phyloP scores from a whole-genome alignment of 2,797 vertebrate species.

The Masticophis lateralis region DNA sequence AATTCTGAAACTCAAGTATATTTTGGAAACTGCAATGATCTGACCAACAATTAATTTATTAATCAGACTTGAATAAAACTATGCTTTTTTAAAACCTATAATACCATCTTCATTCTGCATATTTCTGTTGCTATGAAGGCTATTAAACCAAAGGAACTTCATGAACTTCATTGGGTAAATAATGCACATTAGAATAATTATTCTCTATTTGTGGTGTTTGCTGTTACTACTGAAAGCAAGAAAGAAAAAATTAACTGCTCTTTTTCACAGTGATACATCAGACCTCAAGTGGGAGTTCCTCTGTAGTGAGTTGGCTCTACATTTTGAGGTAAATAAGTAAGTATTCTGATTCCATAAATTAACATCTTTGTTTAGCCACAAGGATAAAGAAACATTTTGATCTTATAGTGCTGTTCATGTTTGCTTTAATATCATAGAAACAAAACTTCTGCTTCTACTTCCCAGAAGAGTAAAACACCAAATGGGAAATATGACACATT shows the following conservation, averaged over 20 bases:
- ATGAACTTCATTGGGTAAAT: no score
- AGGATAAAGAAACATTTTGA: background rate
- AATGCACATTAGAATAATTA: background rate
- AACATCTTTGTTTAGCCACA: background rate
- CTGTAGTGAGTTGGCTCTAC: background rate
- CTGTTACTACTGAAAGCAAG: background rate
- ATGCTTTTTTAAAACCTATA: background rate
- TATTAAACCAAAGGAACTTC: background rate
- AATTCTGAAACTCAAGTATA: background rate
- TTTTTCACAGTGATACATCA: background rate
- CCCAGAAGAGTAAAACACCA: background rate
- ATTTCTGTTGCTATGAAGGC: background rate
- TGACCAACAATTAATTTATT: background rate
- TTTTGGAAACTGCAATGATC: background rate
- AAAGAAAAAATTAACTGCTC: background rate
- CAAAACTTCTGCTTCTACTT: background rate
- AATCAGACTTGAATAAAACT: slow-evolving; percentile 17
- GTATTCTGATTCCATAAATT: no score
- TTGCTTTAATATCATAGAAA: background rate
- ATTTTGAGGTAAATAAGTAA: background rate
- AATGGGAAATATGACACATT: background rate
- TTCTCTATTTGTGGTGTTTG: background rate
- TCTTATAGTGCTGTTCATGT: background rate
- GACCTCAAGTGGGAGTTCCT: background rate
- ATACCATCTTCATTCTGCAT: background rate